Conservation (phyloP, 2,888 invertebrate genomes). For the Anaspis maculata region DNA sequence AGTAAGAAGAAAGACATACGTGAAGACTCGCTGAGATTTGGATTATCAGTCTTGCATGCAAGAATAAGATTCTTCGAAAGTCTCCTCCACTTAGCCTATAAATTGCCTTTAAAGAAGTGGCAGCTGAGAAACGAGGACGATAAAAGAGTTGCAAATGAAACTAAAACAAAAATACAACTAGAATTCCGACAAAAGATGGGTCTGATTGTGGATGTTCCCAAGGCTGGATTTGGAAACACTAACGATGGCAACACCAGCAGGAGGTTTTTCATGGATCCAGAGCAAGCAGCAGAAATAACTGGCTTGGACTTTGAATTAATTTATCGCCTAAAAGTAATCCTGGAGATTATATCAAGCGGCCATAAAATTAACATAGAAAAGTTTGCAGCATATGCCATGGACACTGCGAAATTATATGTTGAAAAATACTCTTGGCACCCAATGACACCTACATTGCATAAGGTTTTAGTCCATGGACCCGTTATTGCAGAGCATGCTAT, state of each 20-base stretch:
- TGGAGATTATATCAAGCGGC: conserved; percentile 17
- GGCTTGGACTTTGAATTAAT: conserved; percentile 12
- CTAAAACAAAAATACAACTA: conserved; percentile 7
- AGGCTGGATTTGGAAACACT: conserved; percentile 19
- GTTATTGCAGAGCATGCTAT: conserved; percentile 21
- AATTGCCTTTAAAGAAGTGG: conserved; percentile 4
- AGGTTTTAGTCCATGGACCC: conserved; percentile 27
- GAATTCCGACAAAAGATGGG: conserved; percentile 13
- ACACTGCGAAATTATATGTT: conserved; percentile 18
- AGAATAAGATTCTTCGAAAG: conserved; percentile 15
- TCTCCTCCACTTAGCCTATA: conserved; percentile 4
- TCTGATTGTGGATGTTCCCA: conserved; percentile 20
- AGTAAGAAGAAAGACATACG: not conserved
- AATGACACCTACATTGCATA: conserved; percentile 31
- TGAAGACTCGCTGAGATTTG: conserved; percentile 6
- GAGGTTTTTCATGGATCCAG: conserved; percentile 20
- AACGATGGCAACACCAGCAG: conserved; percentile 25
- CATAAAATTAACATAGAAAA: conserved; percentile 12
- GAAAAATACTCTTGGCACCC: conserved; percentile 19
- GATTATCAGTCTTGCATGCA: conserved; percentile 15
- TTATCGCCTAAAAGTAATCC: conserved; percentile 11
- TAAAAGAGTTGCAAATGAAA: conserved; percentile 3
- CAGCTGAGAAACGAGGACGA: not conserved
- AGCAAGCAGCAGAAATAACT: conserved; percentile 18
- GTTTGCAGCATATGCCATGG: conserved; percentile 12